A percentile compares a stretch with the other conserved stretches of the same genome.
phyloP scores from a whole-genome alignment of 2,113 vertebrate species.

The Labrus mixtus region DNA sequence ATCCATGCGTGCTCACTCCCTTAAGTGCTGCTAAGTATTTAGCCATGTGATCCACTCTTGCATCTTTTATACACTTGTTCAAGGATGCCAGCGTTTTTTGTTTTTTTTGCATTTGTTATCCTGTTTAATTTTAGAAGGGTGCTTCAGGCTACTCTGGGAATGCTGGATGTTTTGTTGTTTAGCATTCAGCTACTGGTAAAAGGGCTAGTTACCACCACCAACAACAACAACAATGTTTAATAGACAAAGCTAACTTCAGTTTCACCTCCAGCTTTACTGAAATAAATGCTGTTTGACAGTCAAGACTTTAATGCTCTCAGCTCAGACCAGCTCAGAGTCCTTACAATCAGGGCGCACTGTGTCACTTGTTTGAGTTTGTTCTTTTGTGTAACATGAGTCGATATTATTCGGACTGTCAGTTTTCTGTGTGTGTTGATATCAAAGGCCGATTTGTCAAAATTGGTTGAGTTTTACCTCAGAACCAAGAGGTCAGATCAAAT shows the following conservation, averaged over 20 bases:
- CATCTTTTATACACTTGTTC: constrained; percentile 1
- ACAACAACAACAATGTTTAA: not conserved
- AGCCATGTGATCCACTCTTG: not conserved
- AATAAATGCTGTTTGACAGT: not conserved
- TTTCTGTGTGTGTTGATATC: not conserved
- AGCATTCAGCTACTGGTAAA: constrained; percentile 1
- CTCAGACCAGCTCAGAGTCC: constrained; percentile 35
- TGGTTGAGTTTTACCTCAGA: not conserved
- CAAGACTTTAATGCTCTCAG: constrained; percentile 6
- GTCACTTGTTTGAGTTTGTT: constrained; percentile 14
- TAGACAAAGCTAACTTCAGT: not conserved
- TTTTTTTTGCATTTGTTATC: constrained; percentile 33
- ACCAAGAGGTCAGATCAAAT: too few relatives aligned
- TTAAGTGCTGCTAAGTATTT: not conserved
- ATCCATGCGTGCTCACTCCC: not conserved
- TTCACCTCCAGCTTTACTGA: not conserved
- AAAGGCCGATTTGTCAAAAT: not conserved
- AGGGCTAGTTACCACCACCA: not conserved
- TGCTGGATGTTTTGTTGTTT: constrained; percentile 4
- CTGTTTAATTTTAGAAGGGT: constrained; percentile 16
- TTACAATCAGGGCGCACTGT: not conserved
- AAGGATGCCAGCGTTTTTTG: constrained; percentile 11
- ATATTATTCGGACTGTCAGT: not conserved
- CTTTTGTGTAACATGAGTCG: not conserved
- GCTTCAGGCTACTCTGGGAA: constrained; percentile 22